Conservation (phyloP, 2,888 invertebrate species). For the Caenorhabditis angaria region DNA sequence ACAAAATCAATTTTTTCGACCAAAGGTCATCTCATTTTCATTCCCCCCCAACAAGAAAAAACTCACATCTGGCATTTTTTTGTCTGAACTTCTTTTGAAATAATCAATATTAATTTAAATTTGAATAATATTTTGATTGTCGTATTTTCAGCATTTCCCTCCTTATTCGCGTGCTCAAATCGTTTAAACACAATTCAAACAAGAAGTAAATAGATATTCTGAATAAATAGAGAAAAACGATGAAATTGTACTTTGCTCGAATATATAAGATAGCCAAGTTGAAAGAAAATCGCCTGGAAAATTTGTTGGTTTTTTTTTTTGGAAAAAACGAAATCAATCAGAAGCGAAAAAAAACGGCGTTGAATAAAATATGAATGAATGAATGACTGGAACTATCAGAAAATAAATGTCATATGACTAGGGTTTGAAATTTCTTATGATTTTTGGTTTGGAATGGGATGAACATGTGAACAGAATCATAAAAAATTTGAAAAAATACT, state of each 20-base stretch:
- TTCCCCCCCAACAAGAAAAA: not conserved
- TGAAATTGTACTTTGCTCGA: not conserved
- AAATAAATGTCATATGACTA: not conserved
- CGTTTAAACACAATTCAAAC: slow-evolving; percentile 1
- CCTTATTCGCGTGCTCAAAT: not conserved
- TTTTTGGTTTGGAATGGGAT: too few relatives aligned
- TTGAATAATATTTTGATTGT: not conserved
- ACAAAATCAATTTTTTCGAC: not conserved
- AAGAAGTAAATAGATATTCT: not conserved
- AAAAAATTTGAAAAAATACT: too few relatives aligned
- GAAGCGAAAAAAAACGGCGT: too few relatives aligned
- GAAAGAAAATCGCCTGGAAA: not conserved
- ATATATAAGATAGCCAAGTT: not conserved
- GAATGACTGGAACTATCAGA: not conserved
- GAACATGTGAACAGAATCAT: too few relatives aligned
- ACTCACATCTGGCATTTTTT: not conserved
- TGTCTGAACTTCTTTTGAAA: not conserved
- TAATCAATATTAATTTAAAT: not conserved
- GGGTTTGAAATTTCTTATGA: not conserved
- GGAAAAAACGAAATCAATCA: too few relatives aligned
- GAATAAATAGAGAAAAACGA: slow-evolving; percentile 1
- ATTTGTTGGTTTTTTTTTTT: too few relatives aligned
- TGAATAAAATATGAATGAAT: too few relatives aligned
- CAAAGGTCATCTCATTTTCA: not conserved
- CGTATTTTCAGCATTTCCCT: slow-evolving; percentile 2